A percentile compares a stretch with the other conserved stretches of the same genome.
Evolutionary conservation across 2,797 vertebrate species (phyloP).

Genomic region (Mormyrops attenuatus): DNA sequence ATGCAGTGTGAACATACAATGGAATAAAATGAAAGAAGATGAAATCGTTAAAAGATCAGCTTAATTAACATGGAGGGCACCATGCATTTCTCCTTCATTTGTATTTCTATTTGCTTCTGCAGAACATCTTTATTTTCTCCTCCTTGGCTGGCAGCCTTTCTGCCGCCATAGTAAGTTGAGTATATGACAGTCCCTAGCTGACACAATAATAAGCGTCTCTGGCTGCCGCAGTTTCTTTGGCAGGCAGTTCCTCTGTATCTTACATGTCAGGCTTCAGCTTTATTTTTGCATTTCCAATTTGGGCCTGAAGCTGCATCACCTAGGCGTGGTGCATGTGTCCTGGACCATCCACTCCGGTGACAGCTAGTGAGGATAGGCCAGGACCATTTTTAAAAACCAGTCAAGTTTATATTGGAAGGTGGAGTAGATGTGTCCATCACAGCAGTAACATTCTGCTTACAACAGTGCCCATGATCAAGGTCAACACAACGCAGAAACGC

Average conservation of each 20-base stretch:
- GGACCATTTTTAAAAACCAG: not conserved
- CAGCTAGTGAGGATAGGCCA: not conserved
- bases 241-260: not conserved
- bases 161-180: not conserved
- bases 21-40: not conserved
- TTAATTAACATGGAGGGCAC: not conserved
- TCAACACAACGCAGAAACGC: not conserved
- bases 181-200: not conserved
- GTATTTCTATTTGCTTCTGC: not conserved
- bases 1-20: not conserved
- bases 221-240: not conserved
- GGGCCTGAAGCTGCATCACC: not conserved
- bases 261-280: not conserved
- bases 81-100: not conserved
- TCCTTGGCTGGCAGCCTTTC: not conserved
- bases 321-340: not conserved
- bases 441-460: not conserved
- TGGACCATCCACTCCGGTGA: not conserved
- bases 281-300: not conserved
- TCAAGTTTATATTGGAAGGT: not conserved
- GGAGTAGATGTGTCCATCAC: not conserved
- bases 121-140: not conserved
- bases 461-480: not conserved
- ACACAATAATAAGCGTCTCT: not conserved
- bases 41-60: not conserved